A percentile compares a stretch with the other conserved stretches of the same genome.
phyloP scores from a whole-genome alignment of 2,797 vertebrate species.

The Orestias chungarensis region DNA sequence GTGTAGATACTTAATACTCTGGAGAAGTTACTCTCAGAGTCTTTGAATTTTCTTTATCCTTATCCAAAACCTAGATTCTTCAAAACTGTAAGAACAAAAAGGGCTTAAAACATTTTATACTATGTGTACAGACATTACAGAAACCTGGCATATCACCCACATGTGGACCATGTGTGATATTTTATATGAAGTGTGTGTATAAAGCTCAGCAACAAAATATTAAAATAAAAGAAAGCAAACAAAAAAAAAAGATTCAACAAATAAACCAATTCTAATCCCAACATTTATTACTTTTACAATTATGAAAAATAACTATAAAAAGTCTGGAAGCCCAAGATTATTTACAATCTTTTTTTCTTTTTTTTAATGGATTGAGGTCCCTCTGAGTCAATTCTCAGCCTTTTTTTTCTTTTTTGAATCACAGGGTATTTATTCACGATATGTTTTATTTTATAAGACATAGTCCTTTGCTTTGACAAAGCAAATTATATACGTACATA shows the following conservation, averaged over 20 bases:
- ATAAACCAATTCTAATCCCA: conserved; percentile 61
- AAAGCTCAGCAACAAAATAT: background rate
- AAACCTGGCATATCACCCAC: background rate
- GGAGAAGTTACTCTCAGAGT: no score
- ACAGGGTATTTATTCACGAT: conserved; percentile 90
- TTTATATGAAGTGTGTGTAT: background rate
- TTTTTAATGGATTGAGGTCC: conserved; percentile 89
- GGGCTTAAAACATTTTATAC: background rate
- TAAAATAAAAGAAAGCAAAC: background rate
- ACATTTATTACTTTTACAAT: conserved; percentile 95
- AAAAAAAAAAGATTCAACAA: conserved; percentile 38
- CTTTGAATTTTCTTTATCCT: no score
- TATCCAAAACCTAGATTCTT: no score
- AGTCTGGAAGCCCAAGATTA: conserved; percentile 94
- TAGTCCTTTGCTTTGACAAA: conserved; percentile 83
- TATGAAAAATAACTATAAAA: conserved; percentile 93
- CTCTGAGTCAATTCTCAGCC: conserved; percentile 76
- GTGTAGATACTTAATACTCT: no score
- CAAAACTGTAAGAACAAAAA: background rate
- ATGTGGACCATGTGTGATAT: background rate
- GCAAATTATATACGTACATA: conserved; percentile 88
- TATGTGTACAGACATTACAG: background rate
- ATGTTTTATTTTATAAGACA: conserved; percentile 84
- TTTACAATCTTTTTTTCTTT: conserved; percentile 88
- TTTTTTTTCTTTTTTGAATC: conserved; percentile 63